phyloP scores from a whole-genome alignment of 2,113 vertebrate species.

The Prionailurus viverrinus region DNA sequence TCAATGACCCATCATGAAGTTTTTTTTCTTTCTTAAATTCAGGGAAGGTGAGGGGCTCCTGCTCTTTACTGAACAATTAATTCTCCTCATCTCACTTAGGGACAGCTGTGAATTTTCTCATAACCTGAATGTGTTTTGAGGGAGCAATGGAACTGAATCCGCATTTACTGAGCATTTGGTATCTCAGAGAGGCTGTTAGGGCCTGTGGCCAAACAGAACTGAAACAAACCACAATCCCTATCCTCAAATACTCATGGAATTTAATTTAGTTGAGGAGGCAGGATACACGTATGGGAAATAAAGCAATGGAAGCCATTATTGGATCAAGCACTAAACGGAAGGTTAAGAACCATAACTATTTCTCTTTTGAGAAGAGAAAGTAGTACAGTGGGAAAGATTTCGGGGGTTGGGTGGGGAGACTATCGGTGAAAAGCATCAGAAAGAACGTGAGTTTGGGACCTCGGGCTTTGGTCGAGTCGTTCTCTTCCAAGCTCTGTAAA shows the following conservation, averaged over 20 bases:
- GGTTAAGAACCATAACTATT: not conserved
- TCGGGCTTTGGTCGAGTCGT: not conserved
- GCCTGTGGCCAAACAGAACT: not conserved
- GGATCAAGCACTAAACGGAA: not conserved
- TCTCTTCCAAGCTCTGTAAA: not conserved
- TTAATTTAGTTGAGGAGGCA: not conserved
- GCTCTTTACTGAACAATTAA: slow-evolving; percentile 1
- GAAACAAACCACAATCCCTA: not conserved
- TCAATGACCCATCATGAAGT: not conserved
- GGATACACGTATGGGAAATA: not conserved
- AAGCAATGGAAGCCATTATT: not conserved
- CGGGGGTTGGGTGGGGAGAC: too few species aligned
- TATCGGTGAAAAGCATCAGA: not conserved
- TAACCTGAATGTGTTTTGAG: not conserved
- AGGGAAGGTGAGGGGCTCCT: not conserved
- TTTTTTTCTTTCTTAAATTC: not conserved
- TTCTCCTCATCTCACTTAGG: not conserved
- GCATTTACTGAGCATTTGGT: not conserved
- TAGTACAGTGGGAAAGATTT: too few species aligned
- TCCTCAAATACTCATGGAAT: not conserved
- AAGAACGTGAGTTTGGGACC: not conserved
- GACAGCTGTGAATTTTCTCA: not conserved
- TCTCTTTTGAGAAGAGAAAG: not conserved
- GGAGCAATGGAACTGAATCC: not conserved
- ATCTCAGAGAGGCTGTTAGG: not conserved